These are phyloP conservation scores for Casuarius casuarius DNA, from an alignment of 2,113 vertebrate species.

Conservation along the genomic window DNA sequence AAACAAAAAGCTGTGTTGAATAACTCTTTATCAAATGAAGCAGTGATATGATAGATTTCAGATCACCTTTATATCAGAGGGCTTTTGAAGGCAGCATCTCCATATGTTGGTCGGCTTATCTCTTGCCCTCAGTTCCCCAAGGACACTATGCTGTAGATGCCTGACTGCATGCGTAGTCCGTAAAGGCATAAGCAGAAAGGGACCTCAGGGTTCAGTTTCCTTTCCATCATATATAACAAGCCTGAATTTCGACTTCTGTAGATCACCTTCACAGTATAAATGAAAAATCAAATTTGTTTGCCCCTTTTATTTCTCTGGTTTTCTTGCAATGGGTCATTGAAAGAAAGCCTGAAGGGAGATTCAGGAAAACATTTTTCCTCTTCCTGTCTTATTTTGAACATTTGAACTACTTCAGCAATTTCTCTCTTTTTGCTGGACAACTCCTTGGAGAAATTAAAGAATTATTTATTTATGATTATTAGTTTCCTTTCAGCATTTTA, in stretches of 20 bases:
- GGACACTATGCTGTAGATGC: not conserved
- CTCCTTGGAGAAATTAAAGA: slow-evolving; percentile 66
- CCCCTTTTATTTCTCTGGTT: slow-evolving; percentile 17
- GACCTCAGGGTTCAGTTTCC: not conserved
- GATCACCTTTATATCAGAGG: not conserved
- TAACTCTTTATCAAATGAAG: not conserved
- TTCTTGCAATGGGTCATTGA: slow-evolving; percentile 36
- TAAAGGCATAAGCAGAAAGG: not conserved
- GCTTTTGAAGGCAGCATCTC: not conserved
- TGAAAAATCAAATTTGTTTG: slow-evolving; percentile 12
- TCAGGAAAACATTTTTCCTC: slow-evolving; percentile 52
- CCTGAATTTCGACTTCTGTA: not conserved
- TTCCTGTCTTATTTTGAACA: slow-evolving; percentile 32
- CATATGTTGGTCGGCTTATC: not conserved
- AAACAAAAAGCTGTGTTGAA: not conserved
- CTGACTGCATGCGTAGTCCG: not conserved
- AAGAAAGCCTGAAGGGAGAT: slow-evolving; percentile 43
- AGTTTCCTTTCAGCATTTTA: slow-evolving; percentile 59
- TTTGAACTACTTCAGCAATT: slow-evolving; percentile 62
- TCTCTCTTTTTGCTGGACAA: slow-evolving; percentile 61
- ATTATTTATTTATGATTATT: slow-evolving; percentile 73
- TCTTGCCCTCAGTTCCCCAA: not conserved
- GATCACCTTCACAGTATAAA: not conserved
- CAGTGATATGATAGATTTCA: not conserved
- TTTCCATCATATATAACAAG: not conserved